Evolutionary conservation across 2,797 vertebrate genomes (phyloP), one percentile per base, ranked within the genome.

Genomic region (Enteromius treurensis): DNA sequence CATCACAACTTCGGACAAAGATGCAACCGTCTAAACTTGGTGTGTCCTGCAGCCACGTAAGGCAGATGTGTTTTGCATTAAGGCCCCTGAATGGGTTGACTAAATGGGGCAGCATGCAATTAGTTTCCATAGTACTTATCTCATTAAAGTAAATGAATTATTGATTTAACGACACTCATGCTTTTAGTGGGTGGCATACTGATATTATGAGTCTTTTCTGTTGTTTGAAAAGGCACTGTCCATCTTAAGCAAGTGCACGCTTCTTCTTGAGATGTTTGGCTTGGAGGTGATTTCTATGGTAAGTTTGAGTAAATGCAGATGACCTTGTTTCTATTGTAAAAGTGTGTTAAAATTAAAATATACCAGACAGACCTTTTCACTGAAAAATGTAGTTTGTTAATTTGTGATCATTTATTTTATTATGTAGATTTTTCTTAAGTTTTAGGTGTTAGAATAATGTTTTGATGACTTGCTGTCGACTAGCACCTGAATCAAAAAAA

Each of bases 141-240:
- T 98, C 96, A 98, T 97, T 98, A 97, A 96, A 97, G 96, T 96
- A 96, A 97, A 97, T 97, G 94, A 97, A 97, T 97, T 98, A 97
- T 98, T 97, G 97, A 97, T 97, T 96, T 95, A 95, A 96, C 90
- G 95, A 97, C 96, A 96, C 96, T 95, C 94, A 90, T 94, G 96
- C 96, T 97, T 97, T 98, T 95, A 97, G 95, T 94, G 94, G 94
- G 94, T 94, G 94, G 93, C 94, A 74, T 89, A 74, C 91, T 92
- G 94, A 96, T 95, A 95, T 96, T 95, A 93, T 92, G 90, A 88
- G 94, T 92, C 93, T 47, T 87, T 88, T 71, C 89, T 91, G 93
- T 91, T 89, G 92, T 93, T 95, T 94, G 79, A 88, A 13, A 90
- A 84, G 76, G 89, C 89, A 86, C 23, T 90, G 91, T 93, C 92